A percentile compares a stretch with the other conserved stretches of the same genome.
Evolutionary conservation across 2,113 vertebrate species (phyloP).

Genomic region (Rutilus rutilus): DNA sequence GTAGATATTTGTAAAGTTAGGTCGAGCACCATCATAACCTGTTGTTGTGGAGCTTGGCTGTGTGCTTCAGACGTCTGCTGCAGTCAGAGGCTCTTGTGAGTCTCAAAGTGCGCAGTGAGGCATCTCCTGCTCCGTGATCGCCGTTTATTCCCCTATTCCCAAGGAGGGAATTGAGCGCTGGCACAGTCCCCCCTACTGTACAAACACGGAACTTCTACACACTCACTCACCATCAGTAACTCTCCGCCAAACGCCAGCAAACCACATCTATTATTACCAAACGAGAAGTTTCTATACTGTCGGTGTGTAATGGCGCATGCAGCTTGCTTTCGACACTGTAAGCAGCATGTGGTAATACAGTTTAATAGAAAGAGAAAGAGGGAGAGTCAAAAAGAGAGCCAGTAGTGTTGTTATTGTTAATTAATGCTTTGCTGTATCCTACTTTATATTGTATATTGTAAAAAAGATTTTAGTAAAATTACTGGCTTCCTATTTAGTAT

Average conservation of each 20-base stretch:
- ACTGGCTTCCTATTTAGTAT: background rate
- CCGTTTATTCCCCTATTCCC: conserved; percentile 27
- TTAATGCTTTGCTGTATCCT: too few relatives aligned
- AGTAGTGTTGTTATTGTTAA: background rate
- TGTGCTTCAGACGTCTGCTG: background rate
- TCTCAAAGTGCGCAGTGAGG: conserved; percentile 45
- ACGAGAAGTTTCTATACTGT: conserved; percentile 7
- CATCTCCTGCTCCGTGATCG: conserved; percentile 30
- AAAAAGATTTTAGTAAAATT: background rate
- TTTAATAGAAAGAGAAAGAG: background rate
- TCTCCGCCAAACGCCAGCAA: conserved; percentile 17
- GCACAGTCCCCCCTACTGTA: conserved; percentile 62
- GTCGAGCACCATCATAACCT: background rate
- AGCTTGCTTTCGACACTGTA: background rate
- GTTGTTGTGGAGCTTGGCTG: background rate
- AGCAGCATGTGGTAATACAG: background rate
- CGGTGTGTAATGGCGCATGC: background rate
- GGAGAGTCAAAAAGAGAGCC: background rate
- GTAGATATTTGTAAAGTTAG: background rate
- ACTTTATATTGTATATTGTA: background rate
- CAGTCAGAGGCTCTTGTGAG: conserved; percentile 18
- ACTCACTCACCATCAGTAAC: background rate
- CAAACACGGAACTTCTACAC: conserved; percentile 51
- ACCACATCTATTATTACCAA: conserved; percentile 5
- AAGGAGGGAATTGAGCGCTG: conserved; percentile 44